phyloP scores from a whole-genome alignment of 2,113 vertebrate genomes.

The Malurus elegans region DNA sequence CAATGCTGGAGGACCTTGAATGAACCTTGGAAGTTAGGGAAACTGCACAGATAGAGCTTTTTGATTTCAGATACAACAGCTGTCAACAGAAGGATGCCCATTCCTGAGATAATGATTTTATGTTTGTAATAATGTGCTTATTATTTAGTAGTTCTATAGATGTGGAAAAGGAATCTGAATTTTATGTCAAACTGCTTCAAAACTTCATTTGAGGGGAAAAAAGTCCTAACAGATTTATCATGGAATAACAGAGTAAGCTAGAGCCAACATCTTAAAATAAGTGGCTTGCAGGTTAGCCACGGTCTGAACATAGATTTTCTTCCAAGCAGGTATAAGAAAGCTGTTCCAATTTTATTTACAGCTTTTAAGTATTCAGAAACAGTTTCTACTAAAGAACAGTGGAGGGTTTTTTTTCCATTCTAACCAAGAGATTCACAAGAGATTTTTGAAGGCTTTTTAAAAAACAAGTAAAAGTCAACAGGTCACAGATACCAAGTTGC shows the following conservation, averaged over 20 bases:
- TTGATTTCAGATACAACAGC: background rate
- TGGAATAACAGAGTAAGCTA: background rate
- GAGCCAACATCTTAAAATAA: background rate
- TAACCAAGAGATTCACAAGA: background rate
- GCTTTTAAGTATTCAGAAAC: slow-evolving; percentile 31
- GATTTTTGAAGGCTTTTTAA: background rate
- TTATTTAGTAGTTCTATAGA: background rate
- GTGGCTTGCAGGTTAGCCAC: background rate
- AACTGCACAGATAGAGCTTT: background rate
- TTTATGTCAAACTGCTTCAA: background rate
- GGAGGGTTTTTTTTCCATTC: background rate
- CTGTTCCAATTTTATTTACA: background rate
- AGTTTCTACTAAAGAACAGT: background rate
- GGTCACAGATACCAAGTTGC: background rate
- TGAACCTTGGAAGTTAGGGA: background rate
- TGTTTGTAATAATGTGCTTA: background rate
- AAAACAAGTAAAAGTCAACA: slow-evolving; percentile 6
- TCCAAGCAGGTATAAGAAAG: slow-evolving; percentile 15
- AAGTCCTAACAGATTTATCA: background rate
- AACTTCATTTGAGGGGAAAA: background rate
- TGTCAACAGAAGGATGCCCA: background rate
- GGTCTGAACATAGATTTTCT: background rate
- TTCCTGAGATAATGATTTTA: background rate
- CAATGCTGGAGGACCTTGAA: background rate
- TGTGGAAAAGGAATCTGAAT: background rate